Evolutionary conservation across 1,140 invertebrate genomes (phyloP).

Genomic region (Portunus trituberculatus): DNA sequence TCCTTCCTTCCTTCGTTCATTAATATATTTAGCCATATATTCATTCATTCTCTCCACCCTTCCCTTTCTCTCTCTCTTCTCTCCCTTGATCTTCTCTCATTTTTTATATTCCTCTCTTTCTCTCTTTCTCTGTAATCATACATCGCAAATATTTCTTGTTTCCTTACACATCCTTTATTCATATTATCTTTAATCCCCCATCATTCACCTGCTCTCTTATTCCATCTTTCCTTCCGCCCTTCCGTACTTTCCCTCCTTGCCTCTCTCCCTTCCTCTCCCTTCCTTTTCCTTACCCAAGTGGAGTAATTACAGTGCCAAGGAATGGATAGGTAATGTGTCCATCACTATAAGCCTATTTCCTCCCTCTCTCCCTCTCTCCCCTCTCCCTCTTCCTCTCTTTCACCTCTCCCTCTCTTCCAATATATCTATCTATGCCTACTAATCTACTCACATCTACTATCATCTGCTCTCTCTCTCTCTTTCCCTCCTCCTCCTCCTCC

Average conservation of each 20-base stretch:
- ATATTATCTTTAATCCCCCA: neutral
- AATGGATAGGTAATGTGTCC: neutral
- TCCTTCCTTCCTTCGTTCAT: no score
- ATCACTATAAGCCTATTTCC: neutral
- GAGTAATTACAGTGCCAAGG: neutral
- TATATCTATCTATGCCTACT: constrained; percentile 1
- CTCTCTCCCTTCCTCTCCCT: neutral
- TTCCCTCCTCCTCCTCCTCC: neutral
- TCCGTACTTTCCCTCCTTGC: neutral
- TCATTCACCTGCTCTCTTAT: neutral
- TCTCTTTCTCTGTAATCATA: neutral
- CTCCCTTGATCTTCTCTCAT: no score
- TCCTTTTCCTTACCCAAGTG: no score
- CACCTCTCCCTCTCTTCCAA: neutral
- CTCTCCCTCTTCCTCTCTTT: neutral
- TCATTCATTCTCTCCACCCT: no score
- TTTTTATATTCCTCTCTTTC: neutral
- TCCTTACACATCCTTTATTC: neutral
- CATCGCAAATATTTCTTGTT: neutral
- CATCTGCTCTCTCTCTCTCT: neutral
- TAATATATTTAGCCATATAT: no score
- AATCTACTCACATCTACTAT: neutral
- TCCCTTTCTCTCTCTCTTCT: no score
- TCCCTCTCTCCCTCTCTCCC: neutral
- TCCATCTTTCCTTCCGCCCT: neutral